A percentile compares a stretch with the other conserved stretches of the same genome.
Conservation (phyloP, 2,113 vertebrate species). For the Hippocampus guttulatus region DNA sequence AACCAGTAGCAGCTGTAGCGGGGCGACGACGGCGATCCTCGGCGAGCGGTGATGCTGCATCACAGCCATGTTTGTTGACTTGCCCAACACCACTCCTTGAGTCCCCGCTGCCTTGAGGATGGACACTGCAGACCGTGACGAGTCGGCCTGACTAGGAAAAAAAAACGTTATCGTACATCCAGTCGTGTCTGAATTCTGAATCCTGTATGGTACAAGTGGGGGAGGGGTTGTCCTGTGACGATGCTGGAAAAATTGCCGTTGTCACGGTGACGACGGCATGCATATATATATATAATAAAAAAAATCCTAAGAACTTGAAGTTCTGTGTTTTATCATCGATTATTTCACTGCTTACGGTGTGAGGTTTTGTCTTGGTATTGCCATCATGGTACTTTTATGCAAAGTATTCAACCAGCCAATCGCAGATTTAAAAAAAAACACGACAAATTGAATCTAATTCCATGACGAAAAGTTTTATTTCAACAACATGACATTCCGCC, state of each 20-base stretch:
- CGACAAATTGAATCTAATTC: slow-evolving; percentile 17
- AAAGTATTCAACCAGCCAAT: too few relatives aligned
- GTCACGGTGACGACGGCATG: slow-evolving; percentile 50
- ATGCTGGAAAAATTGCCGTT: slow-evolving; percentile 40
- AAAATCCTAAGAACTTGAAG: too few relatives aligned
- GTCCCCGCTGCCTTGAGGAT: background rate
- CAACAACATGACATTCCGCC: slow-evolving; percentile 34
- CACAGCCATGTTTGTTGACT: slow-evolving; percentile 55
- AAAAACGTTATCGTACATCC: background rate
- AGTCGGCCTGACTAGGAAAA: background rate
- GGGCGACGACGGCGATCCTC: slow-evolving; percentile 14
- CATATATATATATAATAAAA: too few relatives aligned
- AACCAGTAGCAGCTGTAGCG: slow-evolving; percentile 22
- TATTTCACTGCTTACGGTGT: too few relatives aligned
- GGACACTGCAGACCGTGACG: background rate
- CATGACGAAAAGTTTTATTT: slow-evolving; percentile 54
- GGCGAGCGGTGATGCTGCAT: slow-evolving; percentile 47
- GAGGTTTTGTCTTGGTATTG: too few relatives aligned
- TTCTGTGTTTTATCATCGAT: too few relatives aligned
- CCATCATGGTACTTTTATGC: too few relatives aligned
- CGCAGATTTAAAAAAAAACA: too few relatives aligned
- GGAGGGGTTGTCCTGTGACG: slow-evolving; percentile 5
- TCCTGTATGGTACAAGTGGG: background rate
- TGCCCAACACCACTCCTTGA: background rate
- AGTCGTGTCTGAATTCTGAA: background rate